Base-by-base conservation (phyloP, 2,888 invertebrate species). In the Himalopsyche anomala region DNA sequence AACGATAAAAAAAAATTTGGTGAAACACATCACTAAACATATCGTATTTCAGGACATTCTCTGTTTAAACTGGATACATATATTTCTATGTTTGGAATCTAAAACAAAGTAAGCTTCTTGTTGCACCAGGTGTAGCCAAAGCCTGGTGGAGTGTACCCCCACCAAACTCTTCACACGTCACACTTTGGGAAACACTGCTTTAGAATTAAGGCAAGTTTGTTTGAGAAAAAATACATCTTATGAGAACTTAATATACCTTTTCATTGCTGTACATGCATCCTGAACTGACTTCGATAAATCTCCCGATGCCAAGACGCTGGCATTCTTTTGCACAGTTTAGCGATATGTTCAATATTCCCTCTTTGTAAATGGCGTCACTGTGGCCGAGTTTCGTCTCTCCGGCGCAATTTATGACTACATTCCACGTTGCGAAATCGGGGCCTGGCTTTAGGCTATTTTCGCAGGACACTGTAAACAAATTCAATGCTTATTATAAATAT, bases 331-430 rank as follows among this genome's bases (percentile, higher is more conserved):
- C 97, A 91, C 98, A 98, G 90, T 98, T 98, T 69, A 95, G 90
- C 91, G 97, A 97, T 55, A 98, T 93, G 89, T 96, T 97, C 87
- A 95, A 94, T 89, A 98, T 96, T n/a, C 98, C 98, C 91, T 98
- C 98, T 89, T 96, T 95, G 91, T 98, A 98, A 38, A 98, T 97
- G 4, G 97, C 96, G 91, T 98, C 98, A 12, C 96, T 96, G 92
- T 98, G 97, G 19, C 97, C 97, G 85, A 95, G 95, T 90, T 98
- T 96, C 5, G 98, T 98, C 92, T 98, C 98, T 3, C 97, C 97
- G 1, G 98, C 98, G 91, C 98, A 97, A 92, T 98, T 98, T 87
- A 97, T 95, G 81, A 97, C 97, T 90, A 95, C 95, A 90, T 96
- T 95, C 95, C 97, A 97, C 54, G 91, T 90, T 0, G 91, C 91